phyloP scores from a whole-genome alignment of 2,888 invertebrate genomes.

The Proisotoma minuta region DNA sequence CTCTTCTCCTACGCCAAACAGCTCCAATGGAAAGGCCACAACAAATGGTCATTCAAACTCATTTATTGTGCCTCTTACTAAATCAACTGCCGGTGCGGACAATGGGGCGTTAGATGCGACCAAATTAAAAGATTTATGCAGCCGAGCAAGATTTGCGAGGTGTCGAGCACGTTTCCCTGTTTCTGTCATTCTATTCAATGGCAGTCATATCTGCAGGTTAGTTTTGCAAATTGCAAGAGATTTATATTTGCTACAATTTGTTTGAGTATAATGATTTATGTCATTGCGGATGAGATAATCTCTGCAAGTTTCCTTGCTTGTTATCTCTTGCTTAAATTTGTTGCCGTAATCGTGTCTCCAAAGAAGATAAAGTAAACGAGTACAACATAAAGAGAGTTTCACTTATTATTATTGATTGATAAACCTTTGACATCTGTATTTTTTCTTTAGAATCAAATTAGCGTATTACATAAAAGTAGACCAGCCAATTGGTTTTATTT shows the following conservation, averaged over 20 bases:
- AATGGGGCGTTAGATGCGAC: conserved; percentile 53
- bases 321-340: too few relatives aligned
- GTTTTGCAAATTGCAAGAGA: not conserved
- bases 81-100: not conserved
- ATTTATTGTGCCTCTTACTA: not conserved
- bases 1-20: not conserved
- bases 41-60: not conserved
- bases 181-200: conserved; percentile 70
- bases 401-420: too few relatives aligned
- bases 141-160: conserved; percentile 65
- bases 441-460: too few relatives aligned
- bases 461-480: too few relatives aligned
- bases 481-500: not conserved
- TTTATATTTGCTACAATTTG: not conserved
- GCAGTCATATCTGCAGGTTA: conserved; percentile 63
- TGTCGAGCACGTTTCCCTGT: conserved; percentile 71
- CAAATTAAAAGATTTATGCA: conserved; percentile 61
- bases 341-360: too few relatives aligned
- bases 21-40: not conserved
- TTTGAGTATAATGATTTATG: not conserved
- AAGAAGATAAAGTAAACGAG: too few relatives aligned
- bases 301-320: too few relatives aligned
- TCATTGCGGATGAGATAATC: too few relatives aligned
- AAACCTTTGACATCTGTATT: too few relatives aligned
- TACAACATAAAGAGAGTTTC: too few relatives aligned